Evolutionary conservation across 2,888 invertebrate genomes (phyloP).

Genomic region (Temnothorax rugatulus): DNA sequence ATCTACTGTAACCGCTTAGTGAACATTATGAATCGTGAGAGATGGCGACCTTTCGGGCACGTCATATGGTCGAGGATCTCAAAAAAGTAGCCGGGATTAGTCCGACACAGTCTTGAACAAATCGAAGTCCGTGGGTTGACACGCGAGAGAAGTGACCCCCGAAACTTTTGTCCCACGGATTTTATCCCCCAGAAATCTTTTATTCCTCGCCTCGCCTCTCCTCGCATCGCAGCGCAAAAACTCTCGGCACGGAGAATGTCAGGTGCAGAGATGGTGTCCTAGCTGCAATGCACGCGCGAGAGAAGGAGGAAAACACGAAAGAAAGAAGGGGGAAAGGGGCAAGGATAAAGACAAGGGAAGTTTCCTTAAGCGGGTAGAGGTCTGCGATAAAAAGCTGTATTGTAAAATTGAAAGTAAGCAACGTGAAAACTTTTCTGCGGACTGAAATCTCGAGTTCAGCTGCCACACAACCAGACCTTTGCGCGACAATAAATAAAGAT

Average conservation of each 20-base stretch:
- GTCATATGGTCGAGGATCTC: conserved; percentile 16
- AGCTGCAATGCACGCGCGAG: conserved; percentile 62
- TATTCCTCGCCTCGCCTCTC: conserved; percentile 65
- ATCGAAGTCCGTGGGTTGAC: conserved; percentile 39
- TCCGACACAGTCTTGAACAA: conserved; percentile 57
- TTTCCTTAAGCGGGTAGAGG: conserved; percentile 67
- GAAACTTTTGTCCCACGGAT: conserved; percentile 68
- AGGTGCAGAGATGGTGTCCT: conserved; percentile 68
- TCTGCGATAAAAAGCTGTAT: conserved; percentile 52
- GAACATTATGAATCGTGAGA: not conserved
- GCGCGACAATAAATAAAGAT: conserved; percentile 21
- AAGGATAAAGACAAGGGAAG: conserved; percentile 67
- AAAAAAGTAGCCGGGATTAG: conserved; percentile 15
- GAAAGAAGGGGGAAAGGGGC: not conserved
- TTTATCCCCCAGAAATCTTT: conserved; percentile 73
- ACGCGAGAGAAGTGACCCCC: conserved; percentile 44
- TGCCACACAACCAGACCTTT: not conserved
- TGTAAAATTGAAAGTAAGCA: conserved; percentile 53
- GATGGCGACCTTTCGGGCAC: not conserved
- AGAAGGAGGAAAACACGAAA: conserved; percentile 35
- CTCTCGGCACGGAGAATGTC: conserved; percentile 64
- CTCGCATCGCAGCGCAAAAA: conserved; percentile 64
- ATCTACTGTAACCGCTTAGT: not conserved
- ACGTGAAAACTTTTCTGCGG: conserved; percentile 34
- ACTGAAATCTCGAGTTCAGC: conserved; percentile 30